Evolutionary conservation across 2,797 vertebrate species (phyloP).

Genomic region (Aldrovandia affinis): DNA sequence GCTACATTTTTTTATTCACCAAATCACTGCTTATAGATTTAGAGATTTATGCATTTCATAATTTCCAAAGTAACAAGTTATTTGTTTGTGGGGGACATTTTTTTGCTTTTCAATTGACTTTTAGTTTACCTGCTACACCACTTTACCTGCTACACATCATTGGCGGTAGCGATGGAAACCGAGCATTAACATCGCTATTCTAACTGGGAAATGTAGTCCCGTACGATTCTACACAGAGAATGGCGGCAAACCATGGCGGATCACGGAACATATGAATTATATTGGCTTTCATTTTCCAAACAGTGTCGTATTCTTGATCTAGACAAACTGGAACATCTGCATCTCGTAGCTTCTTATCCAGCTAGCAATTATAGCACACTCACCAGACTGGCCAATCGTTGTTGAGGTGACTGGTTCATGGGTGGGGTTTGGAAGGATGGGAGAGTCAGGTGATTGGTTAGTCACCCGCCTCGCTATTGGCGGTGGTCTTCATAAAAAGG

Average conservation of each 20-base stretch:
- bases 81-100: neutral
- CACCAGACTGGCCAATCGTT: neutral
- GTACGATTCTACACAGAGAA: neutral
- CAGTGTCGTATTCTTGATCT: neutral
- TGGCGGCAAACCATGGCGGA: neutral
- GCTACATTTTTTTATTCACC: neutral
- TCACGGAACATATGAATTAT: neutral
- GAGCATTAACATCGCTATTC: neutral
- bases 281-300: neutral
- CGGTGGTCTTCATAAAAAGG: constrained; percentile 43
- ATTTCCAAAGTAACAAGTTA: neutral
- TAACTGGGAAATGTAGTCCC: constrained; percentile 32
- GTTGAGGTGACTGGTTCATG: constrained; percentile 8
- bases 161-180: constrained; percentile 37
- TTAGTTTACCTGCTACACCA: neutral
- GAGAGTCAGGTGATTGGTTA: constrained; percentile 17
- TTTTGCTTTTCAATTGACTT: neutral
- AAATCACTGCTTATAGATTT: neutral
- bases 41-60: neutral
- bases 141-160: neutral
- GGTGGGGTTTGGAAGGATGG: neutral
- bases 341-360: neutral
- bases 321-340: neutral
- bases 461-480: constrained; percentile 27
- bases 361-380: neutral